Conservation (phyloP, 2,888 invertebrate species). For the Drosophila borborema region DNA sequence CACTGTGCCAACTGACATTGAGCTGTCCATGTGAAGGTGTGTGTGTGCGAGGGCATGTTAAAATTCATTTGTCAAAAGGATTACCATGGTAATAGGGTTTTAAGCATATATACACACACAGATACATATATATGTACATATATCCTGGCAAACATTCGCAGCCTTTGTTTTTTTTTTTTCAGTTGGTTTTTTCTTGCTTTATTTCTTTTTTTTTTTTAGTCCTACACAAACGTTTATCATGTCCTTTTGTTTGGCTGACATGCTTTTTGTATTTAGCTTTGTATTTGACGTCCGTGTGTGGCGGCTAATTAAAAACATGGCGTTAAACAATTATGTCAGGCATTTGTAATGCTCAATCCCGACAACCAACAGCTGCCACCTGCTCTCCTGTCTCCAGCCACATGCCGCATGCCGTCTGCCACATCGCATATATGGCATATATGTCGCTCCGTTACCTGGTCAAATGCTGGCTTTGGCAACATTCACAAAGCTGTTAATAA, state of each 20-base stretch:
- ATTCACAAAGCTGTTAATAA: conserved; percentile 67
- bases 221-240: conserved; percentile 48
- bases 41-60: conserved; percentile 59
- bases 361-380: conserved; percentile 16
- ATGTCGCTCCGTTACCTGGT: conserved; percentile 36
- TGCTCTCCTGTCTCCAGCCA: conserved; percentile 8
- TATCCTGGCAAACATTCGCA: conserved; percentile 58
- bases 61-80: conserved; percentile 81
- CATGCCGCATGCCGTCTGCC: neutral
- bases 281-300: conserved; percentile 55
- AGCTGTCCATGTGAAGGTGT: conserved; percentile 46
- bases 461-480: conserved; percentile 29
- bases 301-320: conserved; percentile 74
- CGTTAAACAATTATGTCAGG: conserved; percentile 76
- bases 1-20: conserved; percentile 42
- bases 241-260: conserved; percentile 37
- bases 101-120: conserved; percentile 51
- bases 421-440: neutral
- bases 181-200: neutral
- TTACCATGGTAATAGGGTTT: conserved; percentile 81
- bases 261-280: conserved; percentile 38
- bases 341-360: conserved; percentile 56
- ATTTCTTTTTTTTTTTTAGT: conserved; percentile 8
- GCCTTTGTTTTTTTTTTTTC: conserved; percentile 33
- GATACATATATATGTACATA: conserved; percentile 3